These are phyloP conservation scores for Penaeus vannamei DNA, from an alignment of 1,140 invertebrate species.

Conservation along the genomic window DNA sequence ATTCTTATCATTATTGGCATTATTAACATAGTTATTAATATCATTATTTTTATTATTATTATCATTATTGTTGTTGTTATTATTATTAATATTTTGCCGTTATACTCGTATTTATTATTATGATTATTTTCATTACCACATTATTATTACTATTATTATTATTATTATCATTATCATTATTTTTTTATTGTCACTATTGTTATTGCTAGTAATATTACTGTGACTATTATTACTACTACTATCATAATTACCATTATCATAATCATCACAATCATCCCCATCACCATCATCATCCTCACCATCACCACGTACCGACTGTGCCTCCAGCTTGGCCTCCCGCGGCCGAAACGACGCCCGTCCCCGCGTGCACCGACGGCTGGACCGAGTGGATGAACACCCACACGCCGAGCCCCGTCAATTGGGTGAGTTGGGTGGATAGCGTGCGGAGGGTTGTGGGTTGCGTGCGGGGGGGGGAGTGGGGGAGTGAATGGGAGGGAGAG, in stretches of 20 bases:
- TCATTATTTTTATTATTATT: not conserved
- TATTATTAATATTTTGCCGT: too few species aligned
- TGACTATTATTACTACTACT: not conserved
- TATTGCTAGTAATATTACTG: not conserved
- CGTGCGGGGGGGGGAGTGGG: not conserved
- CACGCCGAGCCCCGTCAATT: constrained; percentile 69
- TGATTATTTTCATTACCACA: not conserved
- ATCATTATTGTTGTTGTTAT: too few species aligned
- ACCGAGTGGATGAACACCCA: constrained; percentile 71
- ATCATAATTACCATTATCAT: too few species aligned
- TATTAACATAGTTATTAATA: not conserved
- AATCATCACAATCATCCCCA: too few species aligned
- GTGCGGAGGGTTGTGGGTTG: not conserved
- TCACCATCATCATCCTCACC: not conserved
- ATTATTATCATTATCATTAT: not conserved
- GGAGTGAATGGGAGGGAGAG: not conserved
- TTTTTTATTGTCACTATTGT: too few species aligned
- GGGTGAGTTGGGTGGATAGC: constrained; percentile 66
- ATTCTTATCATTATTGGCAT: too few species aligned
- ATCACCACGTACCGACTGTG: not conserved
- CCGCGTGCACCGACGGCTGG: constrained; percentile 68
- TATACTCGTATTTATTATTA: not conserved
- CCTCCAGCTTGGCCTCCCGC: too few species aligned
- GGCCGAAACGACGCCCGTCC: too few species aligned
- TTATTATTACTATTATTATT: not conserved